A percentile compares a stretch with the other conserved stretches of the same genome.
These are phyloP conservation scores for Serranus cabrilla DNA, from an alignment of 2,797 vertebrate species.

Conservation along the genomic window DNA sequence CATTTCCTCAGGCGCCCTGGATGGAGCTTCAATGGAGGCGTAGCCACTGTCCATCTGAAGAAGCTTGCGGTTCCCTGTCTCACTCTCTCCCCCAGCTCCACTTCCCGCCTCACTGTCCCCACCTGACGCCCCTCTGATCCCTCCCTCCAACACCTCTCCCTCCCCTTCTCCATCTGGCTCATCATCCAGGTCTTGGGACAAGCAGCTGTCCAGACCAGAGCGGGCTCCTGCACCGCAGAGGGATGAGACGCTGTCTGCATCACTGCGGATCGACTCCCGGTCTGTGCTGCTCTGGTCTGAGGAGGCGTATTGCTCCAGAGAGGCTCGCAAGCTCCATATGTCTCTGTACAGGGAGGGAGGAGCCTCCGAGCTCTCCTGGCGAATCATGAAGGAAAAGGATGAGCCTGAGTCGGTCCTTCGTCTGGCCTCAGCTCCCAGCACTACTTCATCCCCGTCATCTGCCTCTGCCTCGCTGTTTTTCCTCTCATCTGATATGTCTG, in stretches of 20 bases:
- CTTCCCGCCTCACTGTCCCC: conserved; percentile 61
- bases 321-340: conserved; percentile 96
- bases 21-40: conserved; percentile 95
- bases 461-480: conserved; percentile 53
- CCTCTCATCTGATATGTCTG: conserved; percentile 25
- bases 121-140: conserved; percentile 63
- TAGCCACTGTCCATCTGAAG: conserved; percentile 99
- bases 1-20: conserved; percentile 88
- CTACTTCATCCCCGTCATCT: conserved; percentile 66
- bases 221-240: conserved; percentile 80
- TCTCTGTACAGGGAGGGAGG: conserved; percentile 90
- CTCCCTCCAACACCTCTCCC: conserved; percentile 51
- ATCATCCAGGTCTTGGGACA: conserved; percentile 89
- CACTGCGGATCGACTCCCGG: conserved; percentile 93
- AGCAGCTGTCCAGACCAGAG: conserved; percentile 75
- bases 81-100: conserved; percentile 81
- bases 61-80: conserved; percentile 90
- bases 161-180: conserved; percentile 83
- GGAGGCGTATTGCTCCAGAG: conserved; percentile 93
- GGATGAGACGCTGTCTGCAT: conserved; percentile 92
- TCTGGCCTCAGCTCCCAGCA: conserved; percentile 64
- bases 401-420: conserved; percentile 66
- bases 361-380: conserved; percentile 80
- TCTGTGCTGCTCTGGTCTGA: conserved; percentile 96
- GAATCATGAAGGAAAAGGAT: conserved; percentile 62